Percentiles rank a stretch among this genome's conserved stretches.
Evolutionary conservation across 2,113 vertebrate species (phyloP).

Genomic region (Manacus vitellinus): DNA sequence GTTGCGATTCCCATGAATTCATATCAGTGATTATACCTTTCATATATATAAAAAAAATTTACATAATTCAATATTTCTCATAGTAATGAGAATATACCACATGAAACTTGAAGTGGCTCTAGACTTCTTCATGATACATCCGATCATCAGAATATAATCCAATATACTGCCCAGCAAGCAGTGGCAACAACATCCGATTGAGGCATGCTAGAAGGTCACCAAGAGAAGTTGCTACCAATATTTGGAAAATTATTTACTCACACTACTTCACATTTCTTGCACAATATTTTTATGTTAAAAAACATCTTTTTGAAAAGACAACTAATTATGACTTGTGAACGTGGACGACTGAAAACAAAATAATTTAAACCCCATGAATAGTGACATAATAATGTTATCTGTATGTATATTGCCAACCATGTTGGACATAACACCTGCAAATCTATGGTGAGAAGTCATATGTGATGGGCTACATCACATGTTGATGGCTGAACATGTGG

Average conservation of each 20-base stretch:
- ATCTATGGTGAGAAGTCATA: rapidly evolving
- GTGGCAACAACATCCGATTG: not conserved
- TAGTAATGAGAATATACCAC: not conserved
- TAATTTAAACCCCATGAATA: not conserved
- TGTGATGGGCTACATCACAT: not conserved
- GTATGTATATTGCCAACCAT: not conserved
- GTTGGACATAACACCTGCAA: not conserved
- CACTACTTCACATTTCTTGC: not conserved
- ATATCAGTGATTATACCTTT: not conserved
- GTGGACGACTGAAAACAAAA: not conserved
- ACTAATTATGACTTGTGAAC: not conserved
- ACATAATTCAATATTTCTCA: not conserved
- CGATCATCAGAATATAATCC: not conserved
- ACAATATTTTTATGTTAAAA: not conserved
- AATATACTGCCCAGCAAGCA: not conserved
- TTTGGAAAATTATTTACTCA: not conserved
- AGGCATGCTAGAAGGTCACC: not conserved
- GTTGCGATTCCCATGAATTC: not conserved
- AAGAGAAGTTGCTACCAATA: not conserved
- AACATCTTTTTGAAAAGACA: not conserved
- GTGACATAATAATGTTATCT: not conserved
- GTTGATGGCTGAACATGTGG: not conserved
- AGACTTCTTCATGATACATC: not conserved
- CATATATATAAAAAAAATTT: not conserved
- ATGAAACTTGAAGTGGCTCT: not conserved